phyloP scores from a whole-genome alignment of 2,888 invertebrate genomes.

The Drosophila nr. perissopoda region DNA sequence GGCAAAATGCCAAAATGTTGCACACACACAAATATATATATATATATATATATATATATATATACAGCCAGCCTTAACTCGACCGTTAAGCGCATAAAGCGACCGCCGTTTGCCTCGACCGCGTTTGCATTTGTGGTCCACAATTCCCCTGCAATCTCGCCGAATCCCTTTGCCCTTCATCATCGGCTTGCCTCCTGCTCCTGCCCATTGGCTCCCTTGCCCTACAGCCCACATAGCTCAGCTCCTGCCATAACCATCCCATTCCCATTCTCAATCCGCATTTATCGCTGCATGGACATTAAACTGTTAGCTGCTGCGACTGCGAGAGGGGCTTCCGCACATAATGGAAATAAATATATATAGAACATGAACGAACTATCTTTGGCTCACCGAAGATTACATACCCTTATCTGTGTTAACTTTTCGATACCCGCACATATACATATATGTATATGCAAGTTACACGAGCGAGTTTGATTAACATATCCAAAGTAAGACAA shows the following conservation, averaged over 20 bases:
- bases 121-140: constrained; percentile 61
- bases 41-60: neutral
- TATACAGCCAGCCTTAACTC: constrained; percentile 44
- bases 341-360: constrained; percentile 51
- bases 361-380: neutral
- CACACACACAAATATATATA: neutral
- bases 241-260: constrained; percentile 51
- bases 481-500: neutral
- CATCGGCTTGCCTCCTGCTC: constrained; percentile 1
- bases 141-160: constrained; percentile 43
- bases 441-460: neutral
- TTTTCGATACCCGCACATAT: neutral
- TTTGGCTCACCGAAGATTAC: neutral
- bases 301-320: constrained; percentile 51
- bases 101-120: constrained; percentile 36
- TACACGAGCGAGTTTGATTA: neutral
- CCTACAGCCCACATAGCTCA: neutral
- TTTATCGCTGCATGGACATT: constrained; percentile 65
- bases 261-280: constrained; percentile 51
- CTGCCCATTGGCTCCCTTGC: neutral
- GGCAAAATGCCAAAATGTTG: constrained; percentile 39
- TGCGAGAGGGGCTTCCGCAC: constrained; percentile 5
- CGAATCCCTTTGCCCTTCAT: constrained; percentile 36
- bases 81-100: constrained; percentile 61
- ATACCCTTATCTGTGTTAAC: neutral